Percentiles rank a stretch among this genome's conserved stretches.
These are phyloP conservation scores for Anthoptus insignis DNA, from an alignment of 2,888 invertebrate species.

Conservation along the genomic window DNA sequence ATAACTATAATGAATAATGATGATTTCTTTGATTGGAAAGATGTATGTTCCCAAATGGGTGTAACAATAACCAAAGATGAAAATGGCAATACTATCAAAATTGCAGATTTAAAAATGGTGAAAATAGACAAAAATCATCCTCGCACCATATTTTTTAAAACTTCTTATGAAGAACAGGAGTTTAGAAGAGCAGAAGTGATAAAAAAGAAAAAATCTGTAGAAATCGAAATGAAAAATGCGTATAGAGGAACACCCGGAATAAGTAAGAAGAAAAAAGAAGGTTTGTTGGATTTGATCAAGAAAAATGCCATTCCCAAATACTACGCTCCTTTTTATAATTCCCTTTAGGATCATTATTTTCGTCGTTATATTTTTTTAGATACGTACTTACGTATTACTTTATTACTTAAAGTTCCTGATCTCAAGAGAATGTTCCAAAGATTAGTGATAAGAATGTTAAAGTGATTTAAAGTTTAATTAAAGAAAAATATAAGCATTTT, in stretches of 20 bases:
- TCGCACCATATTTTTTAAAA: conserved; percentile 10
- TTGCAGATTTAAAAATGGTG: conserved; percentile 9
- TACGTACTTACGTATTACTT: neutral
- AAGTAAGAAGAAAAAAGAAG: conserved; percentile 16
- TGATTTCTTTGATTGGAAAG: no score
- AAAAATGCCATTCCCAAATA: conserved; percentile 23
- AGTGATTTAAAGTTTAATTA: no score
- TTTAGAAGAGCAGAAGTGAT: conserved; percentile 5
- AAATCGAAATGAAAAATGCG: conserved; percentile 2
- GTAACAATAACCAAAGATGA: conserved; percentile 1
- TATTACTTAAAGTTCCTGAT: neutral
- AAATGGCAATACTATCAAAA: conserved; percentile 9
- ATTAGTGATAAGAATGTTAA: no score
- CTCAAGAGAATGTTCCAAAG: neutral
- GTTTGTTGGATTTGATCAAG: conserved; percentile 10
- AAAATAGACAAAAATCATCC: conserved; percentile 14
- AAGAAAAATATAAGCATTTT: no score
- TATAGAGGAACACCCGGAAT: conserved; percentile 1
- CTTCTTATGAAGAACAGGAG: conserved; percentile 1
- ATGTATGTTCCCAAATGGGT: no score
- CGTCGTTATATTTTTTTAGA: neutral
- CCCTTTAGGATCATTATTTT: neutral
- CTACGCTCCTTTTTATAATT: conserved; percentile 16
- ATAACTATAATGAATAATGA: no score
- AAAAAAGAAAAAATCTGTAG: conserved; percentile 8